Percentiles rank a stretch among this genome's conserved stretches.
These are phyloP conservation scores for Brachypodius melanocephalos DNA, from an alignment of 2,113 vertebrate genomes.

Conservation along the genomic window DNA sequence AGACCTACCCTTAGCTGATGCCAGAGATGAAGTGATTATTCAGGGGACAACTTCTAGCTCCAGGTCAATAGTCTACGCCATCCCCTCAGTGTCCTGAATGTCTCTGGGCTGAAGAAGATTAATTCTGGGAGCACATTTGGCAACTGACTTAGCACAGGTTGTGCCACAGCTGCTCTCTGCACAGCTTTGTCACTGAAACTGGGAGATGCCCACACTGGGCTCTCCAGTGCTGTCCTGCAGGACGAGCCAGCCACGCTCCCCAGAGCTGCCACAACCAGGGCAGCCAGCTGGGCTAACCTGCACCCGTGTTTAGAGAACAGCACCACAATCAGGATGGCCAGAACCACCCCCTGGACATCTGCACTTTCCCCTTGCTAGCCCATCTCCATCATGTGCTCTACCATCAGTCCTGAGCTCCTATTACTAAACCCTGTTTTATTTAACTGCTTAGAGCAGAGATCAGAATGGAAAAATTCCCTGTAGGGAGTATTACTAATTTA, in stretches of 20 bases:
- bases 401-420: neutral
- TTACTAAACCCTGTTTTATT: neutral
- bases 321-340: neutral
- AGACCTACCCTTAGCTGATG: neutral
- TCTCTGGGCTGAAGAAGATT: neutral
- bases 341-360: neutral
- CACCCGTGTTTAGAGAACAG: neutral
- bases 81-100: neutral
- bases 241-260: neutral
- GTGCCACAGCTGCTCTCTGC: neutral
- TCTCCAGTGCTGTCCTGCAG: neutral
- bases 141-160: neutral
- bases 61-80: neutral
- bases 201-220: neutral
- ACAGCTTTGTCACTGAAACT: neutral
- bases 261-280: neutral
- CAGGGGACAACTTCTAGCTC: neutral
- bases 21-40: neutral
- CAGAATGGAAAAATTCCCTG: neutral
- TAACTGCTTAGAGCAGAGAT: neutral
- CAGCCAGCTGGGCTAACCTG: neutral
- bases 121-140: neutral
- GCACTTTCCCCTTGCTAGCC: neutral
- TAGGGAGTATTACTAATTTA: neutral
- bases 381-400: neutral